Conservation (phyloP, 92 coral and sea anemone species). For the Galaxea fascicularis region DNA sequence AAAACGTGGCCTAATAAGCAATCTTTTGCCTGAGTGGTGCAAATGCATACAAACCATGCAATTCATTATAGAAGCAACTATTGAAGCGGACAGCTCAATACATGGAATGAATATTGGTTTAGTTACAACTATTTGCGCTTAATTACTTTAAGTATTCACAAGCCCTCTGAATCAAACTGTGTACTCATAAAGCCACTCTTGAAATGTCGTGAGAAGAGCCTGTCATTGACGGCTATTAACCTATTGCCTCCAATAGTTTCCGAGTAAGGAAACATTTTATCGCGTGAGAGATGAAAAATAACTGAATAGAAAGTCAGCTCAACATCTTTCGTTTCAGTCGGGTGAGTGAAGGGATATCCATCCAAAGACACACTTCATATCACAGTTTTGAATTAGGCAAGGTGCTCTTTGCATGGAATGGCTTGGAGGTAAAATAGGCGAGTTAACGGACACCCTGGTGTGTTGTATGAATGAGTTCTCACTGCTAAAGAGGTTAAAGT, state of each 20-base stretch:
- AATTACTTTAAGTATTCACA: neutral
- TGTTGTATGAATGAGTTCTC: neutral
- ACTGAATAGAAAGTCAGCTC: neutral
- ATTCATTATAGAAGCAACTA: neutral
- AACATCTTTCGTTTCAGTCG: neutral
- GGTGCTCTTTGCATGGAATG: neutral
- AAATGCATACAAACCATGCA: conserved; percentile 16
- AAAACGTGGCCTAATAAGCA: conserved; percentile 51
- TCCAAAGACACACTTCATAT: too few species aligned
- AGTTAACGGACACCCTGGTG: neutral
- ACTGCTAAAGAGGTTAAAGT: neutral
- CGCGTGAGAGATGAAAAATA: neutral
- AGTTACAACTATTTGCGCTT: neutral
- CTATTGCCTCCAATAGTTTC: neutral
- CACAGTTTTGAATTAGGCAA: neutral
- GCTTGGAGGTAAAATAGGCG: neutral
- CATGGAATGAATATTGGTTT: neutral
- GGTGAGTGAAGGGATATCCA: too few species aligned
- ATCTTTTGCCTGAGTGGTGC: conserved; percentile 32
- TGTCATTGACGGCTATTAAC: neutral
- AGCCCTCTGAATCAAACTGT: neutral
- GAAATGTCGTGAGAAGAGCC: neutral
- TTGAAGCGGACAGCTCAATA: neutral
- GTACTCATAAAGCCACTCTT: neutral
- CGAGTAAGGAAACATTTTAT: neutral